Evolutionary conservation across 1,140 invertebrate genomes (phyloP).

Genomic region (Trachymyrmex septentrionalis): DNA sequence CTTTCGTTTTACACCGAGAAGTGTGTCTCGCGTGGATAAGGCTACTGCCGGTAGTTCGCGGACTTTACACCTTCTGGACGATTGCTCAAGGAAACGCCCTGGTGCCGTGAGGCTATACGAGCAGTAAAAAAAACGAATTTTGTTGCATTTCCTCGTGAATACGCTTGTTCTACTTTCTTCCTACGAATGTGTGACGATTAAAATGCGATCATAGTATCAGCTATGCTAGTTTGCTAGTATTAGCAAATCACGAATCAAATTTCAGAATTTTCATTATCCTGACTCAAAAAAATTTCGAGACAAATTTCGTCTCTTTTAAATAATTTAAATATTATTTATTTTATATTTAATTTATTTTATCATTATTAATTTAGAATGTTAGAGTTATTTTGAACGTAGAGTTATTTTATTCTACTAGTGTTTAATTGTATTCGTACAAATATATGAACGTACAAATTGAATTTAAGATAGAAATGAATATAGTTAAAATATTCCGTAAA

Average conservation of each 20-base stretch:
- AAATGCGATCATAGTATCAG: too few relatives aligned
- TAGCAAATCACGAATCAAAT: background rate
- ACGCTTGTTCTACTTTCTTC: constrained; percentile 2
- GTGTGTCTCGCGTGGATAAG: constrained; percentile 57
- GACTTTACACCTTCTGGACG: constrained; percentile 43
- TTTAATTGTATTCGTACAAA: background rate
- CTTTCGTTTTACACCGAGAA: constrained; percentile 42
- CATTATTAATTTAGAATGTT: background rate
- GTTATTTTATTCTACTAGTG: background rate
- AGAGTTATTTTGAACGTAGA: background rate
- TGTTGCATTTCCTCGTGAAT: constrained; percentile 17
- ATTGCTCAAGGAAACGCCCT: constrained; percentile 47
- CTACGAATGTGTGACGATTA: background rate
- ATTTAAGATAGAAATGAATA: background rate
- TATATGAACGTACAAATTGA: constrained; percentile 2
- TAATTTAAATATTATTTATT: background rate
- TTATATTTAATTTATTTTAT: background rate
- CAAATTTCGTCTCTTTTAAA: background rate
- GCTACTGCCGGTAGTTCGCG: constrained; percentile 32
- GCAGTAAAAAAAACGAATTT: constrained; percentile 27
- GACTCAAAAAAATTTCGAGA: background rate
- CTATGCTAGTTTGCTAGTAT: background rate
- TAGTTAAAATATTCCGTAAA: background rate
- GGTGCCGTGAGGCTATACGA: background rate
- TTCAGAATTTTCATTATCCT: background rate